phyloP scores from a whole-genome alignment of 2,113 vertebrate genomes.

The Poeciliopsis retropinna region DNA sequence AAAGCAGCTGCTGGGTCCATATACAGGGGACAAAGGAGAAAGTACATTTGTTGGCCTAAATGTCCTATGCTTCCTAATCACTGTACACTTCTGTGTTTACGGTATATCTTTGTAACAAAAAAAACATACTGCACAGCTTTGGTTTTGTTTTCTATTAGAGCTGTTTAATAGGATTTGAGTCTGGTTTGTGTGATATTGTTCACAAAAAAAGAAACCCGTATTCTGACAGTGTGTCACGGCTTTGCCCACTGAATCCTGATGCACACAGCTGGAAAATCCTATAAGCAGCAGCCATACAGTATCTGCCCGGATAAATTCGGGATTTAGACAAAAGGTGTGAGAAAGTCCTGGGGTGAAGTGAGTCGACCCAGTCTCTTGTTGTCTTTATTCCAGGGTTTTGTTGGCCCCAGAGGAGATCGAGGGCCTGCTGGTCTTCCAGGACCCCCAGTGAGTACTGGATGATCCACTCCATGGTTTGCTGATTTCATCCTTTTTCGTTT shows the following conservation, averaged over 20 bases:
- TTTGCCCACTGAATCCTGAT: conserved; percentile 66
- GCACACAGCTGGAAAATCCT: conserved; percentile 72
- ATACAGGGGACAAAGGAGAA: conserved; percentile 40
- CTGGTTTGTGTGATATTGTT: conserved; percentile 55
- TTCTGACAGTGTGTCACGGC: conserved; percentile 49
- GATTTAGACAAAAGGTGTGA: conserved; percentile 43
- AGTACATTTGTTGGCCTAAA: conserved; percentile 45
- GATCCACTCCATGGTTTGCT: conserved; percentile 6
- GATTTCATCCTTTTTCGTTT: conserved; percentile 5
- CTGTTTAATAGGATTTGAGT: conserved; percentile 69
- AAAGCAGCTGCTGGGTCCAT: conserved; percentile 57
- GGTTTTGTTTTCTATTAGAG: conserved; percentile 42
- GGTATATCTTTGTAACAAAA: conserved; percentile 54
- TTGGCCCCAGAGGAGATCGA: conserved; percentile 83
- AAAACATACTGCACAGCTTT: conserved; percentile 37
- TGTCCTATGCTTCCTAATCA: conserved; percentile 50
- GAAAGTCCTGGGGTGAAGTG: conserved; percentile 45
- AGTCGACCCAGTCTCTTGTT: conserved; percentile 48
- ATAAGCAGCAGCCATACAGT: conserved; percentile 45
- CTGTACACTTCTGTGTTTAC: conserved; percentile 52
- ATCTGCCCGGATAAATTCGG: conserved; percentile 50
- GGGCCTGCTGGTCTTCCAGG: conserved; percentile 83
- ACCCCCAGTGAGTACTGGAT: conserved; percentile 79
- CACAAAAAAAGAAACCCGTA: conserved; percentile 37
- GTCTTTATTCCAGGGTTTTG: conserved; percentile 74